Base-by-base conservation (phyloP, 2,797 vertebrate species). In the Hyperoplus immaculatus region DNA sequence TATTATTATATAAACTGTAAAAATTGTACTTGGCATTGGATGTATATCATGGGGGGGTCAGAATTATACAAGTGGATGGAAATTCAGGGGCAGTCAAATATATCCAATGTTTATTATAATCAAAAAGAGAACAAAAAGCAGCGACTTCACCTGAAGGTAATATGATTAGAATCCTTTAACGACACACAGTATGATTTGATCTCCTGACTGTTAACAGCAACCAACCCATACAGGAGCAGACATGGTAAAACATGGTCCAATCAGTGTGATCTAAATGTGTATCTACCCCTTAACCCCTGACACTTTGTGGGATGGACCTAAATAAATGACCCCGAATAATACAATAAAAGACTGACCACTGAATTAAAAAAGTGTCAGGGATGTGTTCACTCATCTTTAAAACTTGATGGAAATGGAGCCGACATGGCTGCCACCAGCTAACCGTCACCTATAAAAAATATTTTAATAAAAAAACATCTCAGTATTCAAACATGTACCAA, bases 401-500 rank as follows among this genome's bases (percentile, higher is more conserved):
- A 53, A 13, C n/a, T 57, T 49, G 6, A 57, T n/a, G 58, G 36
- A 36, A 38, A 29, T 29, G 29, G 29, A 29, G 29, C 29, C 29
- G 54, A 5, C 29, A 16, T 47, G 42, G 8, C 45, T 49, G 51
- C 42, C 29, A 18, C 36, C 46, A 59, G 29, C 29, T 29, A 29
- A 29, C 46, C 5, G 9, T 69, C 15, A 21, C 47, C n/a, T 16
- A 43, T 29, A 18, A 50, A 57, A 21, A 73, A 13, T 65, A 15
- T 56, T 61, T 61, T 61, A 41, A 67, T 71, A 56, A 67, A 76
- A n/a, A 14, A 29, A 29, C 14, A 14, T 49, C 46, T 18, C 15
- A 59, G 43, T 68, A 13, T 57, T 53, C 46, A 69, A 64, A 59
- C 16, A 78, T 57, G n/a, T 53, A 69, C 45, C 12, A 4, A 3